phyloP scores from a whole-genome alignment of 2,797 vertebrate genomes.

The Odontamblyopus lacepedii region DNA sequence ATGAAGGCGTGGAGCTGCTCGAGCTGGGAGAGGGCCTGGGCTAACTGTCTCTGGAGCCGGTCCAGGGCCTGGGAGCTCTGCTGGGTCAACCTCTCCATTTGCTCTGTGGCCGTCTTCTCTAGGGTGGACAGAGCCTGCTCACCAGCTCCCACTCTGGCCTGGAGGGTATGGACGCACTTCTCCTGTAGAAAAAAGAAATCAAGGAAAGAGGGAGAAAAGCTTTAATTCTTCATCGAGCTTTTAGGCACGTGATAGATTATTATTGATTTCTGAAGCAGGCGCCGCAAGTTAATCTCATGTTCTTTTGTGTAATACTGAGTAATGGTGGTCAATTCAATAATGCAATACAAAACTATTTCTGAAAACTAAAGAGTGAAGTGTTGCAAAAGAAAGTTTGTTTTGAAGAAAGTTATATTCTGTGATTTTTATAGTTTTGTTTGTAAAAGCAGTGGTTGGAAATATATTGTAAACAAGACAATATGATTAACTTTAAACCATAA shows the following conservation, averaged over 20 bases:
- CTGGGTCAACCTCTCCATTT: conserved; percentile 83
- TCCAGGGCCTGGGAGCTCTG: conserved; percentile 84
- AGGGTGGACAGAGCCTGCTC: conserved; percentile 81
- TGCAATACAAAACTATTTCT: too few relatives aligned
- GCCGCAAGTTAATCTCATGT: neutral
- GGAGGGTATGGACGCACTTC: conserved; percentile 75
- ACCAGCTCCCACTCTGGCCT: conserved; percentile 76
- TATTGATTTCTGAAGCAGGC: neutral
- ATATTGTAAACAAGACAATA: too few relatives aligned
- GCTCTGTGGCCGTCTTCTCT: conserved; percentile 81
- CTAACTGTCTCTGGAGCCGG: conserved; percentile 79
- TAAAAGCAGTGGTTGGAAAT: too few relatives aligned
- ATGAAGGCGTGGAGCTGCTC: conserved; percentile 86
- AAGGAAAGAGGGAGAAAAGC: conserved; percentile 8
- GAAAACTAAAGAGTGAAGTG: too few relatives aligned
- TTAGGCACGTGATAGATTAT: conserved; percentile 7
- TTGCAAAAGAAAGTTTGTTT: too few relatives aligned
- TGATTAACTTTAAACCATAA: too few relatives aligned
- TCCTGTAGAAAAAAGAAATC: conserved; percentile 69
- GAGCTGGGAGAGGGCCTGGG: conserved; percentile 76
- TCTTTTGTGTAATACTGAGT: too few relatives aligned
- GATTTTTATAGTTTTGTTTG: too few relatives aligned
- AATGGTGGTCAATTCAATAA: too few relatives aligned
- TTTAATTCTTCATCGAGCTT: conserved; percentile 11
- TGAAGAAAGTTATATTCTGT: too few relatives aligned